Percentiles rank a stretch among this genome's conserved stretches.
Evolutionary conservation across 2,113 vertebrate species (phyloP).

Genomic region (Plecturocebus donacophilus): DNA sequence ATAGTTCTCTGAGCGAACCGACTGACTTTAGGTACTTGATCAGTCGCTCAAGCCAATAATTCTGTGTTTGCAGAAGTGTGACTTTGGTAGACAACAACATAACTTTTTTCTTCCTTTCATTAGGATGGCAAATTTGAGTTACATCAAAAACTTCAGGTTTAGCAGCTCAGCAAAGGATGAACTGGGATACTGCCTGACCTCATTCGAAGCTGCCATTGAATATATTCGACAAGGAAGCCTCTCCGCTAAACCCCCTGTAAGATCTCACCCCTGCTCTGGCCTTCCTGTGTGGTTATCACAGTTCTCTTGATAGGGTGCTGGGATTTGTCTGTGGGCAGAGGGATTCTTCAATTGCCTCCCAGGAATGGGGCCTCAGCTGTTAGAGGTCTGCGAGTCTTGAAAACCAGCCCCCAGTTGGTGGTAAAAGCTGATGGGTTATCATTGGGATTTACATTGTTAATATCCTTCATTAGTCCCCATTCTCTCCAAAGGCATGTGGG

Average conservation of each 20-base stretch:
- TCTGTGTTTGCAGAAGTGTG: neutral
- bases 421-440: neutral
- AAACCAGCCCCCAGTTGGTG: neutral
- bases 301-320: neutral
- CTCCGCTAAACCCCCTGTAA: constrained; percentile 84
- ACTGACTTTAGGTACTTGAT: neutral
- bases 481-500: neutral
- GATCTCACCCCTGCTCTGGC: constrained; percentile 25
- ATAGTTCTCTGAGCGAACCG: fast-evolving
- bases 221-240: constrained; percentile 95
- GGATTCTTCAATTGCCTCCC: neutral
- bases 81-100: neutral
- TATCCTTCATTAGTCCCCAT: neutral
- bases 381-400: neutral
- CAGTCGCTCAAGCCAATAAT: neutral
- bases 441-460: fast-evolving
- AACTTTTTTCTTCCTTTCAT: constrained; percentile 24
- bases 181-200: constrained; percentile 96
- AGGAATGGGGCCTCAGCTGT: neutral
- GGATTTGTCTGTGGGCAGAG: neutral
- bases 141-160: constrained; percentile 97
- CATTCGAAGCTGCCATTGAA: constrained; percentile 94
- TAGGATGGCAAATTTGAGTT: constrained; percentile 99
- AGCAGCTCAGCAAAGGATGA: constrained; percentile 95
- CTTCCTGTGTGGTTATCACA: neutral